Evolutionary conservation across 2,113 vertebrate species (phyloP).

Genomic region (Mungos mungo): DNA sequence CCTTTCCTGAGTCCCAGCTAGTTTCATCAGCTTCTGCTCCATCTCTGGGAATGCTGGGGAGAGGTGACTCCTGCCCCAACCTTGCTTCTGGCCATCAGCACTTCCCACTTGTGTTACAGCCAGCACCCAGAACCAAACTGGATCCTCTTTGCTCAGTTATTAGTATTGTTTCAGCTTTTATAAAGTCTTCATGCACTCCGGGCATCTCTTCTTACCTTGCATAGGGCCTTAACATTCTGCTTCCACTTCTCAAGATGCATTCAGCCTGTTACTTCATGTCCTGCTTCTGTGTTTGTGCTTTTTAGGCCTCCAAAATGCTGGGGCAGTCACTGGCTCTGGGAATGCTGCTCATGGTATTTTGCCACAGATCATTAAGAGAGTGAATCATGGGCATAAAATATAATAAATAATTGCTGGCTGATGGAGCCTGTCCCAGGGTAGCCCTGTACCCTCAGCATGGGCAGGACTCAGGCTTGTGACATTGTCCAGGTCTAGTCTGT

Average conservation of each 20-base stretch:
- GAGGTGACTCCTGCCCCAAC: background rate
- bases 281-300: background rate
- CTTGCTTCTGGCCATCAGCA: background rate
- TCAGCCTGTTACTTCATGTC: background rate
- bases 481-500: background rate
- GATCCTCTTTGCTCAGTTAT: background rate
- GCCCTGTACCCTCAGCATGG: background rate
- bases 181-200: background rate
- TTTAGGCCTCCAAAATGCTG: background rate
- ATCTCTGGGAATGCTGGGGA: background rate
- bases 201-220: background rate
- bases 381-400: conserved; percentile 30
- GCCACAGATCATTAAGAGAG: background rate
- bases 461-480: background rate
- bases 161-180: background rate
- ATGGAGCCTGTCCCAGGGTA: background rate
- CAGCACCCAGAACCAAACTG: background rate
- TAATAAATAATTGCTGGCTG: background rate
- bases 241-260: background rate
- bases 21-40: background rate
- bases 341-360: background rate
- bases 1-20: background rate
- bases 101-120: background rate
- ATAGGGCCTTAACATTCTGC: background rate
- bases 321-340: background rate